Conservation (phyloP, 1,140 invertebrate genomes). For the Dreissena rostriformis region DNA sequence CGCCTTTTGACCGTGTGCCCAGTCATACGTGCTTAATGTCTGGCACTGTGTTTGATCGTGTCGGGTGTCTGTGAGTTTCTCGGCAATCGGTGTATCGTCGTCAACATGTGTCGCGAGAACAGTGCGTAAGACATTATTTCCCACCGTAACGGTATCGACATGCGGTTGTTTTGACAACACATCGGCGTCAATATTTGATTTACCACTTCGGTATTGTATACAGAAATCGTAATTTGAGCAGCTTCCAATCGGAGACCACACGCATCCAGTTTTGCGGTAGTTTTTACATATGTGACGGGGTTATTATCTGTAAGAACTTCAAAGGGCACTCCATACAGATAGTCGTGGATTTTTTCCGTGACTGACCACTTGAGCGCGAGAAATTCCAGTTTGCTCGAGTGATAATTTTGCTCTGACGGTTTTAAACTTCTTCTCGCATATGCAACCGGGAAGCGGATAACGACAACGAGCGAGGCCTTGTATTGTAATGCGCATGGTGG, state of each 20-base stretch:
- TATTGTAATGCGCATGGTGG: too few species aligned
- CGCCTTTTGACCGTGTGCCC: neutral
- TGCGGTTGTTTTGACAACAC: neutral
- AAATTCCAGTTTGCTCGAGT: constrained; percentile 42
- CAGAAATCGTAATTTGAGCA: neutral
- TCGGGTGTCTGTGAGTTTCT: neutral
- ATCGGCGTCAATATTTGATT: neutral
- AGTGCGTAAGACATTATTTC: neutral
- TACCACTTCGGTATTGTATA: neutral
- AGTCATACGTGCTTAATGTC: neutral
- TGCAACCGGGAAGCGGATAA: too few species aligned
- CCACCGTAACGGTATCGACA: neutral
- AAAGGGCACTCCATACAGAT: constrained; percentile 40
- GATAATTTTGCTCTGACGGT: constrained; percentile 38
- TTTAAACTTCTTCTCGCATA: constrained; percentile 43
- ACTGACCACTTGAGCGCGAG: constrained; percentile 43
- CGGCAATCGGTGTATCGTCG: neutral
- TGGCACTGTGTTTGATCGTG: too few species aligned
- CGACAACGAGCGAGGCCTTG: too few species aligned
- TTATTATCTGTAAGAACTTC: constrained; percentile 30
- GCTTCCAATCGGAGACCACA: neutral
- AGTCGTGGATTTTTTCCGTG: constrained; percentile 52
- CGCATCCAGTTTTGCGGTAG: constrained; percentile 1
- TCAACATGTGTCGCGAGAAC: neutral
- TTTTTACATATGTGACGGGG: constrained; percentile 2